Evolutionary conservation across 30 jellyfish, hydroid and myxozoan genomes (phyloP).

Genomic region (Chrysaora quinquecirrha): DNA sequence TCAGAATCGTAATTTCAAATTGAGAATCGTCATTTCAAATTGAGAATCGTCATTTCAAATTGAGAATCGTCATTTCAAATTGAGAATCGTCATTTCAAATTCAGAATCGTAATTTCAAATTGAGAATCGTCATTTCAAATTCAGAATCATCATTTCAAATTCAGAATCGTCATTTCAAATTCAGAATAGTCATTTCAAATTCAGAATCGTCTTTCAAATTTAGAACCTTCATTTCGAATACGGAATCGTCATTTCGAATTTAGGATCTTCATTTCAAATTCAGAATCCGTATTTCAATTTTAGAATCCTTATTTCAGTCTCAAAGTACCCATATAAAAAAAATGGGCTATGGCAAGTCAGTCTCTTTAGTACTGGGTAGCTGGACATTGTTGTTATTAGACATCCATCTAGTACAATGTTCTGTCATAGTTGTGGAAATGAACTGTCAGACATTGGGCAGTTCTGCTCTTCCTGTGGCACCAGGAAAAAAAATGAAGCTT

Average conservation of each 20-base stretch:
- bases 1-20: too few species aligned
- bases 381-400: neutral
- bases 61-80: too few species aligned
- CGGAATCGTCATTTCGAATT: neutral
- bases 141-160: too few species aligned
- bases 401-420: neutral
- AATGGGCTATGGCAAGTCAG: neutral
- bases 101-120: too few species aligned
- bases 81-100: too few species aligned
- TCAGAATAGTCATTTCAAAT: neutral
- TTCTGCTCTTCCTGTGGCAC: slow-evolving; percentile 3
- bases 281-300: neutral
- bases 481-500: neutral
- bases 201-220: neutral
- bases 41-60: too few species aligned
- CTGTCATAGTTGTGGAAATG: neutral
- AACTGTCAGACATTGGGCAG: neutral
- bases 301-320: neutral
- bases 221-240: neutral
- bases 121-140: too few species aligned
- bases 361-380: neutral
- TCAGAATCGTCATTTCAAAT: too few species aligned
- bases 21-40: too few species aligned
- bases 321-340: neutral
- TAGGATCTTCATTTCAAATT: neutral